phyloP scores from a whole-genome alignment of 2,797 vertebrate genomes.

The Falco peregrinus region DNA sequence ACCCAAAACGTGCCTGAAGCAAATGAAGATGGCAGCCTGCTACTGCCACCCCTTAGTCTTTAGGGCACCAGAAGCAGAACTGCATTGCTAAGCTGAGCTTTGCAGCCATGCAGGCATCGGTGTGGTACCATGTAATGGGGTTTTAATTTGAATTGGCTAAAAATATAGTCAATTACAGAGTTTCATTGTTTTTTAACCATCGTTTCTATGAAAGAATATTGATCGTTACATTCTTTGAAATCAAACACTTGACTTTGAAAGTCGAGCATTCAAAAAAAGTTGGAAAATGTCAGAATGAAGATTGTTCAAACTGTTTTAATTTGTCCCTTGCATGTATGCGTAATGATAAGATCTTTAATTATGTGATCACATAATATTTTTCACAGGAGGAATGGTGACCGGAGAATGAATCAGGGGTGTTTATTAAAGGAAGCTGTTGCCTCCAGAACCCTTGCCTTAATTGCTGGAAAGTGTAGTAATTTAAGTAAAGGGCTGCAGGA shows the following conservation, averaged over 20 bases:
- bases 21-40: not conserved
- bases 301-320: slow-evolving; percentile 35
- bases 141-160: slow-evolving; percentile 35
- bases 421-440: slow-evolving; percentile 45
- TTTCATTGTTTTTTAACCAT: not conserved
- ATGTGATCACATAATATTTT: slow-evolving; percentile 55
- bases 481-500: not conserved
- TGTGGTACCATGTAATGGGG: not conserved
- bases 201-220: not conserved
- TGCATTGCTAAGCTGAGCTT: not conserved
- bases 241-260: slow-evolving; percentile 19
- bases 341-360: slow-evolving; percentile 56
- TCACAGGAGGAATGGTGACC: slow-evolving; percentile 8
- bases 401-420: slow-evolving; percentile 25
- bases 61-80: not conserved
- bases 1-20: not conserved
- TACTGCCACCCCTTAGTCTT: not conserved
- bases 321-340: slow-evolving; percentile 20
- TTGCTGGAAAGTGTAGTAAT: not conserved
- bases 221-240: slow-evolving; percentile 28
- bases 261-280: not conserved
- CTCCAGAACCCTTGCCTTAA: slow-evolving; percentile 38
- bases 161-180: not conserved
- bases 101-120: not conserved
- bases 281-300: not conserved